A percentile compares a stretch with the other conserved stretches of the same genome.
Evolutionary conservation across 2,888 invertebrate genomes (phyloP).

Genomic region (Eristalis pertinax): DNA sequence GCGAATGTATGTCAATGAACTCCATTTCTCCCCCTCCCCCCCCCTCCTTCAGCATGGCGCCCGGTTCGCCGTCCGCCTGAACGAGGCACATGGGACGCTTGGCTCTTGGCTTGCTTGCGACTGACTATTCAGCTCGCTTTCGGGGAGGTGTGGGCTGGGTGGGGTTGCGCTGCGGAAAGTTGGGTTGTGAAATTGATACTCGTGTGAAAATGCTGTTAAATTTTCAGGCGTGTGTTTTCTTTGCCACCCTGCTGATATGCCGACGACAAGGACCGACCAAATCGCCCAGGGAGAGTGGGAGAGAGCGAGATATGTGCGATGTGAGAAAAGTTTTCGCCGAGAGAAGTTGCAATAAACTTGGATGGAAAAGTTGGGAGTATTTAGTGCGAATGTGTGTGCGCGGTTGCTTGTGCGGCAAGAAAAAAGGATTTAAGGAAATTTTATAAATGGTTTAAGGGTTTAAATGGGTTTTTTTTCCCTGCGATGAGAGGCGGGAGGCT

Average conservation of each 20-base stretch:
- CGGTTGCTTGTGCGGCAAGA: not conserved
- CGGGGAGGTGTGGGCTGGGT: not conserved
- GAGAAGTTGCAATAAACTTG: conserved; percentile 44
- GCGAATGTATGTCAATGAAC: conserved; percentile 64
- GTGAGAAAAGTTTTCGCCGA: conserved; percentile 28
- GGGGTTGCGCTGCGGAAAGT: not conserved
- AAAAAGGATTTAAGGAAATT: conserved; percentile 46
- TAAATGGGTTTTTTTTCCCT: not conserved
- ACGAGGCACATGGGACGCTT: conserved; percentile 12
- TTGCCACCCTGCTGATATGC: not conserved
- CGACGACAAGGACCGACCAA: not conserved
- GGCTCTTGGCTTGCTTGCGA: conserved; percentile 11
- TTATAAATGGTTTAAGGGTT: conserved; percentile 36
- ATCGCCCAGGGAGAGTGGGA: not conserved
- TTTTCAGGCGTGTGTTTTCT: conserved; percentile 21
- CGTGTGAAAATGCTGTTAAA: conserved; percentile 58
- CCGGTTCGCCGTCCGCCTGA: not conserved
- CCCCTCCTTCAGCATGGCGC: too few species aligned
- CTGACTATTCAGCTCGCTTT: conserved; percentile 37
- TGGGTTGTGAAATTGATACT: conserved; percentile 49
- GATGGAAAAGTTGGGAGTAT: conserved; percentile 44
- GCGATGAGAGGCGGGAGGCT: not conserved
- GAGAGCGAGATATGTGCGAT: too few species aligned
- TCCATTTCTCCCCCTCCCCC: conserved; percentile 25
- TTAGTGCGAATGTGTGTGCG: conserved; percentile 27